Conservation (phyloP, 2,888 invertebrate genomes). For the Rotaria magnacalcarata region DNA sequence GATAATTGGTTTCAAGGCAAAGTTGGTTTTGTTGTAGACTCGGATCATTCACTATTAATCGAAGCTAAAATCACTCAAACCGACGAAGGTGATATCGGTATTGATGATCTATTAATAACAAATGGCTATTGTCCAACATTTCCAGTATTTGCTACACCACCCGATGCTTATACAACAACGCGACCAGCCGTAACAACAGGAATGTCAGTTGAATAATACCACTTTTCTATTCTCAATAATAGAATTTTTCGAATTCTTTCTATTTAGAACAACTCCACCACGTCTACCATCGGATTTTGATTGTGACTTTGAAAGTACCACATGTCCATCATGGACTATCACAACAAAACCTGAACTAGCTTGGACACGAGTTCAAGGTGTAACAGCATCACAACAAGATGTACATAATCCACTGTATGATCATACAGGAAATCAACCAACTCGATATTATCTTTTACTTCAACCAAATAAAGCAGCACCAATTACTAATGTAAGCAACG, state of each 20-base stretch:
- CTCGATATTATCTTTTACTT: background rate
- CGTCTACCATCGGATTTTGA: background rate
- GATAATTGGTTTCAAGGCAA: constrained; percentile 38
- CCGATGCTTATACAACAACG: background rate
- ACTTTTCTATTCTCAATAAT: background rate
- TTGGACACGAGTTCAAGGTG: background rate
- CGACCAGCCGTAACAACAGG: background rate
- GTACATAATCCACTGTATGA: background rate
- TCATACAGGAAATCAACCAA: background rate
- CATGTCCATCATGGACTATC: constrained; percentile 31
- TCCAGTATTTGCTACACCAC: background rate
- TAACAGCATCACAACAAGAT: background rate
- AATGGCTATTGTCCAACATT: constrained; percentile 40
- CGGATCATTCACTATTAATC: constrained; percentile 20
- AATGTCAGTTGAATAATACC: background rate
- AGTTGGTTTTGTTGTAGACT: constrained; percentile 4
- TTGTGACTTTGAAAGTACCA: constrained; percentile 43
- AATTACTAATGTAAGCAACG: background rate
- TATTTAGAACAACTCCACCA: constrained; percentile 18
- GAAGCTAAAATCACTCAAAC: background rate
- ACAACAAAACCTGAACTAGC: background rate
- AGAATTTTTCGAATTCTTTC: no score
- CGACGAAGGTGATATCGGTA: constrained; percentile 14
- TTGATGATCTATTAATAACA: constrained; percentile 44
- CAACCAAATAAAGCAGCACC: background rate